These are phyloP conservation scores for Spinus olivaceus DNA, from an alignment of 2,797 vertebrate genomes.

Conservation along the genomic window DNA sequence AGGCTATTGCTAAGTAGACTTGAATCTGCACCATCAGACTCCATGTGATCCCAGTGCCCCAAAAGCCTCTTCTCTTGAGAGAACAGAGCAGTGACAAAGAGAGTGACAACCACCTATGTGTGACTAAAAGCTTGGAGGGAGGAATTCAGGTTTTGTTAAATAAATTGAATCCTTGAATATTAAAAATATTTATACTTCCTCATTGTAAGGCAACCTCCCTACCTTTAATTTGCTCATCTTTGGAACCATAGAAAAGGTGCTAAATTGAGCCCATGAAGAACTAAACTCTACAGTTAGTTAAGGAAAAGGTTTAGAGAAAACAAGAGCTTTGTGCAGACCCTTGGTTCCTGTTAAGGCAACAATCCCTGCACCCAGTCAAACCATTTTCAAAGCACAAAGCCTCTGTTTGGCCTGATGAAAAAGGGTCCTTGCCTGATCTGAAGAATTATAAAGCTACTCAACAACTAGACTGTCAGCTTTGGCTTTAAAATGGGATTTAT, in stretches of 20 bases:
- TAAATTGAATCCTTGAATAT: not conserved
- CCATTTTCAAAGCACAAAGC: not conserved
- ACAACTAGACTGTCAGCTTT: not conserved
- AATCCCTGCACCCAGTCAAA: not conserved
- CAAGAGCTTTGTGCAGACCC: not conserved
- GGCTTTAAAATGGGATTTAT: not conserved
- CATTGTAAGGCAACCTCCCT: not conserved
- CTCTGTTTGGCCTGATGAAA: not conserved
- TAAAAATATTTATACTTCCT: not conserved
- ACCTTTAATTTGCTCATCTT: not conserved
- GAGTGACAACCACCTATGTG: not conserved
- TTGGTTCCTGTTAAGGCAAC: accelerated
- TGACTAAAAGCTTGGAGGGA: not conserved
- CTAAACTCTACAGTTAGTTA: not conserved
- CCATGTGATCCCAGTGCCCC: accelerated
- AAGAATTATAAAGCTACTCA: not conserved
- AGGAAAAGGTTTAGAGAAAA: not conserved
- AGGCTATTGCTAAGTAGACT: not conserved
- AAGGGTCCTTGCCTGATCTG: not conserved
- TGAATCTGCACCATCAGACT: not conserved
- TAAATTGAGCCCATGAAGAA: not conserved
- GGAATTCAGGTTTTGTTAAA: not conserved
- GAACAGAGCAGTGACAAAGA: not conserved
- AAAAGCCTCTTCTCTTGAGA: not conserved
- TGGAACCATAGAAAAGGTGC: not conserved